A percentile compares a stretch with the other conserved stretches of the same genome.
phyloP scores from a whole-genome alignment of 64 coral and sea anemone genomes.

The Trachythela sp. region DNA sequence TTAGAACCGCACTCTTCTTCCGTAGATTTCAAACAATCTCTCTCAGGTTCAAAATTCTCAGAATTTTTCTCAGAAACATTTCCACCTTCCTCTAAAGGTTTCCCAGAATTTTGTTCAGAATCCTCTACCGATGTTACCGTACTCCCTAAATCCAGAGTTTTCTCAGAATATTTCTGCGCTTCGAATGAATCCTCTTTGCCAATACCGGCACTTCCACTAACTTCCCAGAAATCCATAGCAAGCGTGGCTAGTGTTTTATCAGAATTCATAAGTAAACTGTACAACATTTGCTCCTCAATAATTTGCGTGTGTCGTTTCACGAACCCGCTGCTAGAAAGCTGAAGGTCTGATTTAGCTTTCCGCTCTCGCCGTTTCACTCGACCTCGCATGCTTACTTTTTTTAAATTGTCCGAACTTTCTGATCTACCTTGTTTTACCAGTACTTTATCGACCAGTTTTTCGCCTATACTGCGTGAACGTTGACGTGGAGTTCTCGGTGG shows the following conservation, averaged over 20 bases:
- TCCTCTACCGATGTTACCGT: not conserved
- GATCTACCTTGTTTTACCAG: not conserved
- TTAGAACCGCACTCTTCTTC: not conserved
- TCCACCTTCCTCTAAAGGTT: too few relatives aligned
- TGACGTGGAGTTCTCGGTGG: not conserved
- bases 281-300: constrained; percentile 2
- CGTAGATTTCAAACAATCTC: not conserved
- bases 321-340: constrained; percentile 6
- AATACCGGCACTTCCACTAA: not conserved
- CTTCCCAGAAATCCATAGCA: not conserved
- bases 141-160: not conserved
- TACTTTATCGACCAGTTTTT: not conserved
- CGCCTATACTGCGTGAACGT: not conserved
- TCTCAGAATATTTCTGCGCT: not conserved
- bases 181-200: not conserved
- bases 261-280: not conserved
- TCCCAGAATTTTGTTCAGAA: not conserved
- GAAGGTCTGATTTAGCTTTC: constrained; percentile 8
- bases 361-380: not conserved
- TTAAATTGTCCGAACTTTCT: not conserved
- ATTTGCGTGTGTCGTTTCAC: constrained; percentile 20
- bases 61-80: not conserved
- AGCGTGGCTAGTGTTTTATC: not conserved
- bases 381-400: not conserved
- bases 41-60: not conserved